These are phyloP conservation scores for Petromus typicus DNA, from an alignment of 2,113 vertebrate species.

Conservation along the genomic window DNA sequence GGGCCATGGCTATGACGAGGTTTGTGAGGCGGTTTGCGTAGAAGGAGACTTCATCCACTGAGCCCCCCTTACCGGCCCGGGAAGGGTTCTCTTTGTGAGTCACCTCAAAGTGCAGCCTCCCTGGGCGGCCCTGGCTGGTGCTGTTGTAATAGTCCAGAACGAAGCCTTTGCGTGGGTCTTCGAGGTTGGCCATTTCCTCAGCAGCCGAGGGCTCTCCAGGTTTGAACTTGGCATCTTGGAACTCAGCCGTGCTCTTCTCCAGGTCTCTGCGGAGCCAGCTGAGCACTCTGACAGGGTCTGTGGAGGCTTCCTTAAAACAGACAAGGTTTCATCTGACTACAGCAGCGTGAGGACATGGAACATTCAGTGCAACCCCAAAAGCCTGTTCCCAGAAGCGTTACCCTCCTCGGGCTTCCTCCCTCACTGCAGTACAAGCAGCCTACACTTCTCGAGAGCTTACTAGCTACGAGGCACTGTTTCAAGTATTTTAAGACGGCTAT, in stretches of 20 bases:
- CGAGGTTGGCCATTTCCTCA: not conserved
- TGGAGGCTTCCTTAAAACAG: conserved; percentile 73
- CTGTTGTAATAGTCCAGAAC: conserved; percentile 60
- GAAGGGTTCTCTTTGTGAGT: conserved; percentile 62
- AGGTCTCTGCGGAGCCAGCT: conserved; percentile 81
- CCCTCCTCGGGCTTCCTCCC: not conserved
- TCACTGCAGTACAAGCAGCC: not conserved
- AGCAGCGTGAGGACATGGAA: conserved; percentile 19
- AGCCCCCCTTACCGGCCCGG: not conserved
- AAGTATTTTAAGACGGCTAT: not conserved
- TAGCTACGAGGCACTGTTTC: not conserved
- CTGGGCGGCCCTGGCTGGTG: conserved; percentile 41
- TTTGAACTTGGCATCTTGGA: conserved; percentile 66
- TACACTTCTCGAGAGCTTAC: not conserved
- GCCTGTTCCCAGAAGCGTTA: not conserved
- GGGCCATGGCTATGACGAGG: conserved; percentile 80
- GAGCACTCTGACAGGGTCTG: conserved; percentile 77
- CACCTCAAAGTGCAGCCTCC: conserved; percentile 73
- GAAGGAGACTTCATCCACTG: conserved; percentile 79
- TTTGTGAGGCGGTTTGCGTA: conserved; percentile 80
- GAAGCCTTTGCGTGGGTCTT: conserved; percentile 48
- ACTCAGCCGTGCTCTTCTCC: conserved; percentile 69
- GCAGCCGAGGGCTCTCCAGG: conserved; percentile 41
- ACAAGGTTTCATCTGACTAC: conserved; percentile 62
- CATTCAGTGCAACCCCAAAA: conserved; percentile 4